phyloP scores from a whole-genome alignment of 2,797 vertebrate genomes.

The Thaleichthys pacificus region DNA sequence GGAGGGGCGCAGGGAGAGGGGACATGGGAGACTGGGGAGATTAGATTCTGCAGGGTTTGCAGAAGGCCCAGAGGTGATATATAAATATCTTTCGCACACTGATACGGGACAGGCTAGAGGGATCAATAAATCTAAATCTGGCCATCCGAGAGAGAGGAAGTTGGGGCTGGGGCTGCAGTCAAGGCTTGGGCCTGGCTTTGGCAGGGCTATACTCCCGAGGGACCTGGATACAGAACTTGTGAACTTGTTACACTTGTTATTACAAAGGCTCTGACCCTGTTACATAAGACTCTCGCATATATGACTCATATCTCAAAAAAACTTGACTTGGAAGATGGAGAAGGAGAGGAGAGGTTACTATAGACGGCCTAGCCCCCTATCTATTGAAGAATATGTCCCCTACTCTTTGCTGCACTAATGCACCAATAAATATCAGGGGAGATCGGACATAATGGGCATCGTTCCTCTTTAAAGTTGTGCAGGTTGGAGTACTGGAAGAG shows the following conservation, averaged over 20 bases:
- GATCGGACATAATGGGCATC: no score
- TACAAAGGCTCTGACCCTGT: no score
- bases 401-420: no score
- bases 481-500: background rate
- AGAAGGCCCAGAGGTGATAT: constrained; percentile 32
- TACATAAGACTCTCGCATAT: no score
- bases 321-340: no score
- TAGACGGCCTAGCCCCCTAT: no score
- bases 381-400: no score
- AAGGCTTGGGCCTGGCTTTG: background rate
- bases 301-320: no score
- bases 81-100: constrained; percentile 38
- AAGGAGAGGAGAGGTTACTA: no score
- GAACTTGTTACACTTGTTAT: no score
- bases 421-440: no score
- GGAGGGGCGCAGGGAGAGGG: background rate
- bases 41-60: constrained; percentile 49
- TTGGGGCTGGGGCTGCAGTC: background rate
- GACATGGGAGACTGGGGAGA: constrained; percentile 25
- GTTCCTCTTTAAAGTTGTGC: background rate
- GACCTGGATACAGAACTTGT: no score
- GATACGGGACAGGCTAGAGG: constrained; percentile 11
- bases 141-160: constrained; percentile 9
- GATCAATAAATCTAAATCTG: constrained; percentile 44
- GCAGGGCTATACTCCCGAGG: background rate